phyloP scores from a whole-genome alignment of 2,797 vertebrate genomes.

The Odontamblyopus lacepedii region DNA sequence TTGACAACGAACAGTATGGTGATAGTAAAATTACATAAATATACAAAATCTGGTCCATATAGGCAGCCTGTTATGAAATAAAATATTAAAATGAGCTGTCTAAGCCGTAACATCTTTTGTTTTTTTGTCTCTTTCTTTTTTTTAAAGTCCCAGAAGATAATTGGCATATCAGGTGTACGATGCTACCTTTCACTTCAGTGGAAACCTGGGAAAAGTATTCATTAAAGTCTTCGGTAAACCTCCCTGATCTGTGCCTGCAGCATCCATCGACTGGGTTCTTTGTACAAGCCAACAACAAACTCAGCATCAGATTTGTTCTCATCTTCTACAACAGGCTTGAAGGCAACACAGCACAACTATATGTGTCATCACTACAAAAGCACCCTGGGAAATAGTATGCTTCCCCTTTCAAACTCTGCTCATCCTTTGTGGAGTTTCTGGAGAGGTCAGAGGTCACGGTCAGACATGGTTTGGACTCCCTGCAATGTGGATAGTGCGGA shows the following conservation, averaged over 20 bases:
- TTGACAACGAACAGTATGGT: not conserved
- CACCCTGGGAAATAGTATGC: slow-evolving; percentile 32
- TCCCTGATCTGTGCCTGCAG: slow-evolving; percentile 16
- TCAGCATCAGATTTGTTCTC: slow-evolving; percentile 34
- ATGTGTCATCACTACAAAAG: slow-evolving; percentile 23
- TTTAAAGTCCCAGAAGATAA: not conserved
- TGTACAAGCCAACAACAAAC: slow-evolving; percentile 25
- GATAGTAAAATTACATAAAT: not conserved
- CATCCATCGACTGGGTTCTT: slow-evolving; percentile 23
- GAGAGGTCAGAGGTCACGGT: slow-evolving; percentile 42
- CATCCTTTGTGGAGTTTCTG: slow-evolving; percentile 30
- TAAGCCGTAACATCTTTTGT: too few species aligned
- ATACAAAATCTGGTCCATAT: not conserved
- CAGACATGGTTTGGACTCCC: slow-evolving; percentile 34
- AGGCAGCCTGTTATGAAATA: not conserved
- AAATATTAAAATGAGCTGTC: not conserved
- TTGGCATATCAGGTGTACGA: slow-evolving; percentile 7
- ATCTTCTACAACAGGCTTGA: slow-evolving; percentile 33
- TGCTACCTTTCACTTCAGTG: not conserved
- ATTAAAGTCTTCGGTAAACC: slow-evolving; percentile 8
- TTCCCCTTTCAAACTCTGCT: slow-evolving; percentile 52
- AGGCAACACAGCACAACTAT: slow-evolving; percentile 22
- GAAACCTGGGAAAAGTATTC: slow-evolving; percentile 23
- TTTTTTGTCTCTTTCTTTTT: not conserved
- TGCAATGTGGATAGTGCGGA: slow-evolving; percentile 43